Evolutionary conservation across 2,113 vertebrate genomes (phyloP), one percentile per base, ranked within the genome.

Genomic region (Eretmochelys imbricata): DNA sequence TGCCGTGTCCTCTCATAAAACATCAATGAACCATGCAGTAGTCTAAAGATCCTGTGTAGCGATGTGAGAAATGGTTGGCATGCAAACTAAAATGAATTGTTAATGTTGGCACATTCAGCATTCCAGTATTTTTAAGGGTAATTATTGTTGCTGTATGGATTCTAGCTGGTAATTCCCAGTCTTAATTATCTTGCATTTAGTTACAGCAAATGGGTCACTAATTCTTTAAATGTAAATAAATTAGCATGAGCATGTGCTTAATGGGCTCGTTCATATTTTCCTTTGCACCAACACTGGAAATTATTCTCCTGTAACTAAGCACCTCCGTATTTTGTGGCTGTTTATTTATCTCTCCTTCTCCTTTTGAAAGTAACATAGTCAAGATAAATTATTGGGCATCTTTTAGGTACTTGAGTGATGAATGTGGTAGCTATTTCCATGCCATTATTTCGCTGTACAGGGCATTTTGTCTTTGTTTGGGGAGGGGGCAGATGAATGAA

Each of bases 221-320:
- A 0, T 91, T 91, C 82, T 83, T 95, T 91, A 91, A 91, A 85
- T 72, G 84, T 89, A 93, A 97, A 97, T 93, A 95, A 91, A 91
- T 90, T 25, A 88, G 50, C 48, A 25, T 59, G 48, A 97, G 65
- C 54, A 87, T 96, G n/a, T 96, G 87, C 91, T 96, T 91, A 93
- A 96, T 94, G 82, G 14, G 24, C n/a, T 93, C 54, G 91, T 87
- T 94, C 54, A 31, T 95, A 94, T 94, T 95, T 96, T 95, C 5
- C 22, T 95, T 88, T 91, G 89, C 48, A 76, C 75, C 55, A 96
- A 7, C 1, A 49, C 22, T 89, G 17, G 42, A 91, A 59, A 89
- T 89, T 95, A 82, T 93, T 93, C 62, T 10, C 31, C 24, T 50
- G 3, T 0, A 93, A 90, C 35, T 89, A 91, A 96, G 75, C 17